phyloP scores from a whole-genome alignment of 2,888 invertebrate genomes.

The Idaea dimidiata region DNA sequence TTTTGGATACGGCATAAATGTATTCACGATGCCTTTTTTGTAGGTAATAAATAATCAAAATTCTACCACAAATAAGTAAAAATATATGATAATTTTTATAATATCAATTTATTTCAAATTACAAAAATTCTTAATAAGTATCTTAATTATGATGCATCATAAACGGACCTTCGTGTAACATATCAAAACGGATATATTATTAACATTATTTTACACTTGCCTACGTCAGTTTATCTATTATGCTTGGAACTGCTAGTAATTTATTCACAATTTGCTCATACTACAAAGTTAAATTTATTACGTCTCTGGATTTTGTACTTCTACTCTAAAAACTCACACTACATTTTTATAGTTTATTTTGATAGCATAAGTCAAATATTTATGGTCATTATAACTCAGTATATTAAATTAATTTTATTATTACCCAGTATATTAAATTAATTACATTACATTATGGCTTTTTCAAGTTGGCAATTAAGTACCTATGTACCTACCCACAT shows the following conservation, averaged over 20 bases:
- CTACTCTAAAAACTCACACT: not conserved
- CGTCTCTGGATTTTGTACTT: not conserved
- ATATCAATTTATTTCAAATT: not conserved
- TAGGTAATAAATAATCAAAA: too few species aligned
- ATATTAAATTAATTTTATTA: too few species aligned
- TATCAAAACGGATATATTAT: too few species aligned
- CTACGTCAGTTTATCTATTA: not conserved
- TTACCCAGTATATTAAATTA: too few species aligned
- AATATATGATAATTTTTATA: not conserved
- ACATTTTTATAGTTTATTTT: not conserved
- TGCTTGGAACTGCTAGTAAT: not conserved
- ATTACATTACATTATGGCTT: not conserved
- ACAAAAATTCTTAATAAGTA: not conserved
- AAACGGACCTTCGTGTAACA: not conserved
- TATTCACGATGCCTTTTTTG: too few species aligned
- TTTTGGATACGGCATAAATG: too few species aligned
- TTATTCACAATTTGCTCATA: not conserved
- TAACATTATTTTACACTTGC: too few species aligned
- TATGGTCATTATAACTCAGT: not conserved
- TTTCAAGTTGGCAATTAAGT: too few species aligned
- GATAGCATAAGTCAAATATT: not conserved
- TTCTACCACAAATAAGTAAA: not conserved
- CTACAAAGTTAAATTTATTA: not conserved
- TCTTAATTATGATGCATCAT: not conserved
- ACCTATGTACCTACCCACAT: too few species aligned